phyloP scores from a whole-genome alignment of 30 jellyfish, hydroid and myxozoan species.

The Pseudorhiza aurosa region DNA sequence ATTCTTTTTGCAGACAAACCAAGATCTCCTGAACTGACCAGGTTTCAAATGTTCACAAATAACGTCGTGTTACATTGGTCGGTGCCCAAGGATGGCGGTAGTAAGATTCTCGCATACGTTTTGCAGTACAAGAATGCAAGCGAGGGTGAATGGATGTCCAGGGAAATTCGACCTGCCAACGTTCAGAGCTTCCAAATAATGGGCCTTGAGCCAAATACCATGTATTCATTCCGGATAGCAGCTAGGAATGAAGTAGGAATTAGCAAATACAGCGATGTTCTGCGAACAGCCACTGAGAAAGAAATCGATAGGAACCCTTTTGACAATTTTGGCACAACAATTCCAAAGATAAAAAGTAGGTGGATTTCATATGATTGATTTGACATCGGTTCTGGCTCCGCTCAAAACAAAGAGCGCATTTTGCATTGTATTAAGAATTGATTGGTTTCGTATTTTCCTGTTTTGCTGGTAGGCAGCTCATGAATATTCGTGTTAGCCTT shows the following conservation, averaged over 20 bases:
- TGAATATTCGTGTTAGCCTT: too few relatives aligned
- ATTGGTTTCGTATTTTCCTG: too few relatives aligned
- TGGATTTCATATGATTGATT: too few relatives aligned
- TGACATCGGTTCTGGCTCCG: too few relatives aligned
- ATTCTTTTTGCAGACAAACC: slow-evolving; percentile 34
- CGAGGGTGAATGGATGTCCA: slow-evolving; percentile 51
- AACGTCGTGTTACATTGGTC: slow-evolving; percentile 50
- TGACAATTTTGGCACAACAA: background rate
- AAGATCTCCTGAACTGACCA: slow-evolving; percentile 16
- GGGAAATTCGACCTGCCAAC: slow-evolving; percentile 60
- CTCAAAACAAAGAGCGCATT: too few relatives aligned
- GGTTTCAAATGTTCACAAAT: background rate
- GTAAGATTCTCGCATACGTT: slow-evolving; percentile 37
- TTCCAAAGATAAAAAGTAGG: slow-evolving; percentile 10
- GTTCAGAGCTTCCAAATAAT: slow-evolving; percentile 63
- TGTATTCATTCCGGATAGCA: slow-evolving; percentile 42
- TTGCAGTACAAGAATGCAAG: slow-evolving; percentile 45
- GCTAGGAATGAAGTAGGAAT: slow-evolving; percentile 80
- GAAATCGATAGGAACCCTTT: background rate
- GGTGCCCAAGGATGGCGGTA: slow-evolving; percentile 60
- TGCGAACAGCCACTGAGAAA: background rate
- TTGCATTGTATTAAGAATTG: too few relatives aligned
- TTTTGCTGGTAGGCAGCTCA: too few relatives aligned
- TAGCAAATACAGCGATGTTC: slow-evolving; percentile 45
- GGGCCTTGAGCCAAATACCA: slow-evolving; percentile 57